These are phyloP conservation scores for human DNA, from an alignment of 2,113 vertebrate species.

Conservation along the genomic window DNA sequence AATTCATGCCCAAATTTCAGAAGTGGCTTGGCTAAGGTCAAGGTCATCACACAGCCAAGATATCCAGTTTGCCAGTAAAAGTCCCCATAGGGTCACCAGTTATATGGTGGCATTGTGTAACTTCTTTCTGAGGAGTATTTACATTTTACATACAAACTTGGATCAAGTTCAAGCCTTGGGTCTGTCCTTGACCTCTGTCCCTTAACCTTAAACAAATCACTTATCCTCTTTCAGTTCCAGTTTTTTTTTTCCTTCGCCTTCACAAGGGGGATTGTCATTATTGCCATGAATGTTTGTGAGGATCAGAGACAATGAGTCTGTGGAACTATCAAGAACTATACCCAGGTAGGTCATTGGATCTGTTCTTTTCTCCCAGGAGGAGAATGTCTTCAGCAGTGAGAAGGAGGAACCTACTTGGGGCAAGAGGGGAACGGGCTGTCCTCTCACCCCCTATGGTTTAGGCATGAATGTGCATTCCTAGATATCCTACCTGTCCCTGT, in stretches of 20 bases:
- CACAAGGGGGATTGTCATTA: too few relatives aligned
- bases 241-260: background rate
- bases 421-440: background rate
- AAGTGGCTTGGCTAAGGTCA: background rate
- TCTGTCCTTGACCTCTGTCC: background rate
- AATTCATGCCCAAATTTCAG: background rate
- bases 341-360: background rate
- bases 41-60: background rate
- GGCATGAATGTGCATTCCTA: background rate
- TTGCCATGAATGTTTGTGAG: background rate
- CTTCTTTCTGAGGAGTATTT: background rate
- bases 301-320: background rate
- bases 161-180: background rate
- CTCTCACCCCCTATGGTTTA: background rate
- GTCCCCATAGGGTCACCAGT: background rate
- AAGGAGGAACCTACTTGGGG: background rate
- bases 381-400: background rate
- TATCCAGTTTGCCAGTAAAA: background rate
- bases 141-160: background rate
- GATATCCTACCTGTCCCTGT: background rate
- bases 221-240: background rate
- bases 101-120: background rate
- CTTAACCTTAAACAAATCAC: background rate
- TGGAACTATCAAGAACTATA: background rate
- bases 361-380: background rate